Base-by-base conservation (phyloP, 2,888 invertebrate genomes). In the Caenorhabditis japonica region DNA sequence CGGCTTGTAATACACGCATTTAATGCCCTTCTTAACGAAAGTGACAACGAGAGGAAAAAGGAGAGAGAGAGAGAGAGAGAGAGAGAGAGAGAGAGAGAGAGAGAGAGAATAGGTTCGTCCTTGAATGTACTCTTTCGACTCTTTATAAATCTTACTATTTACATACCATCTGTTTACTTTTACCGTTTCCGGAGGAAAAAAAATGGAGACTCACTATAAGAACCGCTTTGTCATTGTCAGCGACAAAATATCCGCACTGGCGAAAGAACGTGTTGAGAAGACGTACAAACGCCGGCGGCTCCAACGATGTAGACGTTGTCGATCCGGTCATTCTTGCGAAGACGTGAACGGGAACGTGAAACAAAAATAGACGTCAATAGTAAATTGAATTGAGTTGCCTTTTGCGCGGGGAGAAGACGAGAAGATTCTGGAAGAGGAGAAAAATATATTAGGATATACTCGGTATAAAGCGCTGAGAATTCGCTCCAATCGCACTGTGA, bases 211-310 rank as follows among this genome's bases (percentile, higher is more conserved):
- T 77, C 34, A 83, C 82, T 30, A 77, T 64, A 33, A 83, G 70
- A n/a, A 81, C 81, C 1, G 52, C 36, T 51, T 69, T 64, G 58
- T 81, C 80, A 58, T 80, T 71, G 64, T 83, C 81, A 15, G 83
- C 83, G 8, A 82, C 81, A 38, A 81, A 79, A 41, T 73, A 77
- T 12, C 82, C 83, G 43, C 62, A 68, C 30, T 53, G 46, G 19
- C 62, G 60, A 55, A 83, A 81, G 49, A 77, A 74, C 13, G 58
- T 41, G 52, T 77, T 75, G 25, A 80, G 76, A 39, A 75, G 58
- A 39, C 79, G 76, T 8, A 81, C 81, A 43, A 81, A 77, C 36
- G 69, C 66, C 46, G 79, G 79, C 55, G 79, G 76, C 25, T 74
- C 74, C 17, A 74, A 34, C 33, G 73, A 41, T 44, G 47, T n/a